A percentile compares a stretch with the other conserved stretches of the same genome.
Evolutionary conservation across 2,888 invertebrate species (phyloP).

Genomic region (Autographa gamma): DNA sequence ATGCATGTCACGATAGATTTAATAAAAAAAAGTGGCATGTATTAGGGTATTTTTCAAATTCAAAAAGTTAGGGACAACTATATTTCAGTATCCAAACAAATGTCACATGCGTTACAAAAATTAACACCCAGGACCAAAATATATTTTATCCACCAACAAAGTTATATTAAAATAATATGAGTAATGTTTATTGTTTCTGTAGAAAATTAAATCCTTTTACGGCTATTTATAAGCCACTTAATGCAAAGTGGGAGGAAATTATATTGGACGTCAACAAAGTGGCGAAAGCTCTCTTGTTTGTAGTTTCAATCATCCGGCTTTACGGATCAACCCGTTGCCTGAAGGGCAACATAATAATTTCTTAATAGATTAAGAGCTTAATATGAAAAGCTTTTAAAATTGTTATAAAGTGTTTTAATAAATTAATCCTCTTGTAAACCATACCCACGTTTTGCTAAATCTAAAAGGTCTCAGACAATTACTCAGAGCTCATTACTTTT

Average conservation of each 20-base stretch:
- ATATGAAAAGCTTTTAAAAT: not conserved
- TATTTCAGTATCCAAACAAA: too few species aligned
- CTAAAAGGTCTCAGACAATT: not conserved
- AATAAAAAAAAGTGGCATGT: not conserved
- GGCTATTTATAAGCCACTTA: slow-evolving; percentile 32
- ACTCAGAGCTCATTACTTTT: not conserved
- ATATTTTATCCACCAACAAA: not conserved
- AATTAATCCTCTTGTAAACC: not conserved
- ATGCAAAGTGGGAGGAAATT: slow-evolving; percentile 33
- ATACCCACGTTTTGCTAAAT: not conserved
- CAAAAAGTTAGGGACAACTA: too few species aligned
- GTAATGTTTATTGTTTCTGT: not conserved
- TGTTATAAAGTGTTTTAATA: not conserved
- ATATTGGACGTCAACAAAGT: slow-evolving; percentile 30
- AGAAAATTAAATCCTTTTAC: slow-evolving; percentile 26
- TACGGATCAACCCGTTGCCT: slow-evolving; percentile 12
- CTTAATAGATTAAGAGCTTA: not conserved
- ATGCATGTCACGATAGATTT: slow-evolving; percentile 11
- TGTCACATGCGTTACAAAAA: not conserved
- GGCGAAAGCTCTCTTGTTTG: slow-evolving; percentile 33
- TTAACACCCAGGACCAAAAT: too few species aligned
- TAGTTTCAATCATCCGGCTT: slow-evolving; percentile 23
- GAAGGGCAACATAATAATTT: slow-evolving; percentile 22
- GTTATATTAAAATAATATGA: too few species aligned
- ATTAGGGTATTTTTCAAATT: too few species aligned